Percentiles rank a stretch among this genome's conserved stretches.
These are phyloP conservation scores for Zaprionus davidi DNA, from an alignment of 1,140 invertebrate species.

Conservation along the genomic window DNA sequence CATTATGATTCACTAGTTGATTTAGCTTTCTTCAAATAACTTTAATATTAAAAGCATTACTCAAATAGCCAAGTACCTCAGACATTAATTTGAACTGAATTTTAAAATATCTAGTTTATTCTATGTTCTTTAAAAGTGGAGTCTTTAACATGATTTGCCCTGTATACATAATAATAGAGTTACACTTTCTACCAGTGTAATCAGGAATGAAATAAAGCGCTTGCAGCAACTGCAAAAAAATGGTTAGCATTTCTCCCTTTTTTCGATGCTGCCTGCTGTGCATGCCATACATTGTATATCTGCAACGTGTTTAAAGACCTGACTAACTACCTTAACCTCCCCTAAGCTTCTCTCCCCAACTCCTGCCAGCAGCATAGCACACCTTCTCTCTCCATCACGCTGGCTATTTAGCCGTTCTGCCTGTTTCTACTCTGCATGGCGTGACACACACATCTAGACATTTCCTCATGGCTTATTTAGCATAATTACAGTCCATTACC, in stretches of 20 bases:
- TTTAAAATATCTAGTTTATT: too few species aligned
- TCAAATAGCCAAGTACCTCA: too few species aligned
- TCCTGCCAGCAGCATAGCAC: neutral
- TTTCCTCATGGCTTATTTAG: slow-evolving; percentile 78
- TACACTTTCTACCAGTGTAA: neutral
- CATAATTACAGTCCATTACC: slow-evolving; percentile 81
- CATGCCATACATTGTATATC: neutral
- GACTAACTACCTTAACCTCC: neutral
- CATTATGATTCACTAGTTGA: too few species aligned
- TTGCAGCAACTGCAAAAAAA: neutral
- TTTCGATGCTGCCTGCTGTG: neutral
- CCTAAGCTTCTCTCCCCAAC: neutral
- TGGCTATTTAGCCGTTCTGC: slow-evolving; percentile 23
- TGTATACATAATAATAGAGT: too few species aligned
- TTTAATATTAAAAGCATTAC: neutral
- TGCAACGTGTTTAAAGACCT: slow-evolving; percentile 1
- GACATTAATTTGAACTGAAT: too few species aligned
- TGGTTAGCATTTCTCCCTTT: neutral
- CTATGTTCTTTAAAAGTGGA: too few species aligned
- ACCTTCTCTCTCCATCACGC: neutral
- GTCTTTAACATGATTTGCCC: too few species aligned
- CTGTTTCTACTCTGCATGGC: slow-evolving; percentile 8
- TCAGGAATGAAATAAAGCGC: neutral
- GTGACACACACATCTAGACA: slow-evolving; percentile 45
- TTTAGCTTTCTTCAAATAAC: neutral